Percentiles rank a stretch among this genome's conserved stretches.
Evolutionary conservation across 2,797 vertebrate species (phyloP).

Genomic region (Spea hammondii): DNA sequence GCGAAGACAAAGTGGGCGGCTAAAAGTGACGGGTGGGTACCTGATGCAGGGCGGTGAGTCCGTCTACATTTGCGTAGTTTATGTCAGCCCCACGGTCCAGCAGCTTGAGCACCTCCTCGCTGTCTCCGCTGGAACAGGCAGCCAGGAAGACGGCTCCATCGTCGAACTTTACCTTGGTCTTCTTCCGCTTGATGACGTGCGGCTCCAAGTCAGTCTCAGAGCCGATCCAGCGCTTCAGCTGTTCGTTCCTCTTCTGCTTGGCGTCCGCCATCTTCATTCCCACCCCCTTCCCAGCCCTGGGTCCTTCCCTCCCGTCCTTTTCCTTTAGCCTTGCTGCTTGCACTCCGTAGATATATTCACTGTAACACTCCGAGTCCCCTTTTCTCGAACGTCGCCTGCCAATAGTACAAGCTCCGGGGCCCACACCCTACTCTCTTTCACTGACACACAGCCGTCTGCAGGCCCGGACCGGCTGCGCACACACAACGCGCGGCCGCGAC

Average conservation of each 20-base stretch:
- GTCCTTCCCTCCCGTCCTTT: conserved; percentile 30
- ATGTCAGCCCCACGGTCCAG: conserved; percentile 96
- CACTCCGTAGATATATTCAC: background rate
- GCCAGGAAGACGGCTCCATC: conserved; percentile 98
- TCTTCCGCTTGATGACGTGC: conserved; percentile 91
- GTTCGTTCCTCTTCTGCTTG: conserved; percentile 98
- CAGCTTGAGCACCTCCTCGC: conserved; percentile 93
- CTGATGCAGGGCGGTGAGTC: conserved; percentile 97
- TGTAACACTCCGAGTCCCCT: background rate
- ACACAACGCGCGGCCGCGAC: conserved; percentile 42
- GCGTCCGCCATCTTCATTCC: conserved; percentile 99
- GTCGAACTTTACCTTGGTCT: conserved; percentile 99
- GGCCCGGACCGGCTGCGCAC: conserved; percentile 49
- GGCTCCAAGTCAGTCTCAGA: conserved; percentile 93
- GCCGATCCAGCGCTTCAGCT: conserved; percentile 96
- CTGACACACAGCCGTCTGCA: conserved; percentile 47
- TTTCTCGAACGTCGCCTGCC: background rate
- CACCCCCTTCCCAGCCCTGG: conserved; percentile 60
- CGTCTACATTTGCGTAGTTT: conserved; percentile 99
- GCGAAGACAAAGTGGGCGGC: background rate
- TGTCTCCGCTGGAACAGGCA: conserved; percentile 95
- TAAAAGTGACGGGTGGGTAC: conserved; percentile 65
- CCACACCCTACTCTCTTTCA: conserved; percentile 38
- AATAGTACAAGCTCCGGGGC: conserved; percentile 18
- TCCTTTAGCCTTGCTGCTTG: background rate